Conservation (phyloP, 2,888 invertebrate species). For the Flabesymbios commensalis region DNA sequence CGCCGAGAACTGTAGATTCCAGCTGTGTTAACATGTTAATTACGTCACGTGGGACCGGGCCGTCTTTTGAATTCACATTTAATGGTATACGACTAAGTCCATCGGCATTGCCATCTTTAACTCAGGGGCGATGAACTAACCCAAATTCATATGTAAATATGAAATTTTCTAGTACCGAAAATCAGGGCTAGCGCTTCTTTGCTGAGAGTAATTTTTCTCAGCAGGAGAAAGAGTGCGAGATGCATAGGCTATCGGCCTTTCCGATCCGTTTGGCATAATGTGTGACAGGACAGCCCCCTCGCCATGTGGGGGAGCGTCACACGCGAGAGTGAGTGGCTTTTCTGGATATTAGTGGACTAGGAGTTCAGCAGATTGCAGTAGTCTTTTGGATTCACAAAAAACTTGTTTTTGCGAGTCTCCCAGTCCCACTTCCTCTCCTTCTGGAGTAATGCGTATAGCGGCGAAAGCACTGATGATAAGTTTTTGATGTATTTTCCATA, state of each 20-base stretch:
- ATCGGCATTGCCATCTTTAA: neutral
- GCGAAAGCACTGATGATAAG: neutral
- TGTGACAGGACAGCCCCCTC: constrained; percentile 48
- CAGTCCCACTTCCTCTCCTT: neutral
- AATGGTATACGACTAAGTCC: constrained; percentile 2
- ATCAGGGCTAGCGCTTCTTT: constrained; percentile 36
- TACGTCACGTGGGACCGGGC: neutral
- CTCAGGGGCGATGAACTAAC: neutral
- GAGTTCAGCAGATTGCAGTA: too few species aligned
- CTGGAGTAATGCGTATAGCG: neutral
- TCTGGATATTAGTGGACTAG: too few species aligned
- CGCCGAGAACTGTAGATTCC: too few species aligned
- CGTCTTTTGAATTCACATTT: neutral
- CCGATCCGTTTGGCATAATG: constrained; percentile 14
- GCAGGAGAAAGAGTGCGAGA: constrained; percentile 32
- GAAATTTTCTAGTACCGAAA: constrained; percentile 35
- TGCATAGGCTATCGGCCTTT: constrained; percentile 32
- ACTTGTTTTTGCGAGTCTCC: neutral
- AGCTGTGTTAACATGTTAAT: too few species aligned
- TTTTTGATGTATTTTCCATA: neutral
- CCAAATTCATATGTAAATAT: constrained; percentile 17
- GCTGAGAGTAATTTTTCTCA: constrained; percentile 37
- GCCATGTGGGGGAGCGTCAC: too few species aligned
- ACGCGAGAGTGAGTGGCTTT: too few species aligned
- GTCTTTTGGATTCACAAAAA: constrained; percentile 52